Conservation (phyloP, 2,797 vertebrate species). For the Poeciliopsis presidionis region DNA sequence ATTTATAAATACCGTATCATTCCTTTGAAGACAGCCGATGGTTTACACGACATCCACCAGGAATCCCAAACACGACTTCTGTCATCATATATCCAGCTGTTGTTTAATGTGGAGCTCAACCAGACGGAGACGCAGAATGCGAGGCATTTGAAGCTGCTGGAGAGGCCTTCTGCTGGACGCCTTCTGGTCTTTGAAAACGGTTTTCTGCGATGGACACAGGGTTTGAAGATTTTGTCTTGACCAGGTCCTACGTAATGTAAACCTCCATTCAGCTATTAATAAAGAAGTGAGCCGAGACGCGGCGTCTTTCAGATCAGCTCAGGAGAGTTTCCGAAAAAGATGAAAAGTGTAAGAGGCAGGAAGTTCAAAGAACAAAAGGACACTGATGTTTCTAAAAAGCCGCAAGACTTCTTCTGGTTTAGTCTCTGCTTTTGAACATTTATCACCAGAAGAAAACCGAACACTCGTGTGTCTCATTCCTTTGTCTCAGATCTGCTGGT, state of each 20-base stretch:
- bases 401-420: slow-evolving; percentile 41
- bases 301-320: slow-evolving; percentile 46
- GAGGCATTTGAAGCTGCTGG: slow-evolving; percentile 6
- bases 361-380: slow-evolving; percentile 28
- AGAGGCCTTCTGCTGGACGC: slow-evolving; percentile 15
- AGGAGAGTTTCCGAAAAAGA: slow-evolving; percentile 57
- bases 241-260: slow-evolving; percentile 31
- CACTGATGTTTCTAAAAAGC: slow-evolving; percentile 34
- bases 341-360: slow-evolving; percentile 37
- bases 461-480: slow-evolving; percentile 30
- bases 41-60: slow-evolving; percentile 51
- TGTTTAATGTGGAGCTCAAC: slow-evolving; percentile 49
- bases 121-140: slow-evolving; percentile 45
- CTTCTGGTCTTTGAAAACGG: slow-evolving; percentile 20
- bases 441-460: slow-evolving; percentile 45
- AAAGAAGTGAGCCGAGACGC: slow-evolving; percentile 48
- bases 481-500: slow-evolving; percentile 18
- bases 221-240: slow-evolving; percentile 40
- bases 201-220: slow-evolving; percentile 45
- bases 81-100: slow-evolving; percentile 41
- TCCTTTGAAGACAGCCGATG: slow-evolving; percentile 53
- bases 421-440: slow-evolving; percentile 30
- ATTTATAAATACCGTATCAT: slow-evolving; percentile 27
- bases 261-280: slow-evolving; percentile 33
- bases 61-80: slow-evolving; percentile 60